Base-by-base conservation (phyloP, 2,888 invertebrate genomes). In the Pedicia rivosa region DNA sequence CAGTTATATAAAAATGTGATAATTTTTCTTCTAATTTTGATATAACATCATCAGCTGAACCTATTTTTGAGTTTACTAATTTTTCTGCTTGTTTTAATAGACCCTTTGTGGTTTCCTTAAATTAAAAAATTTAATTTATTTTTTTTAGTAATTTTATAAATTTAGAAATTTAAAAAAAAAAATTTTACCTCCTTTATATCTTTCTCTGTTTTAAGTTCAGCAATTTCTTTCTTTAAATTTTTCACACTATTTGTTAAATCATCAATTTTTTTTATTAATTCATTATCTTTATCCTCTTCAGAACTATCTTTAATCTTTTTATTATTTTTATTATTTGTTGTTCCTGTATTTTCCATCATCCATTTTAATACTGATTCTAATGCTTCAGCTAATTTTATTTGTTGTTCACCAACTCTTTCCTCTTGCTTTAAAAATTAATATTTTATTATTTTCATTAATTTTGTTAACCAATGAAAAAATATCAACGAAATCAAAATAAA, bases 301-400 rank as follows among this genome's bases (percentile, higher is more conserved):
- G 24, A 24, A 7, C 24, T 24, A 24, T 24, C 24, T 4, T 4
- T 24, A 7, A 10, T n/a, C 8, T 24, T 24, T n/a, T n/a, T n/a
- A n/a, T n/a, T n/a, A n/a, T n/a, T n/a, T 26, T 26, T 30, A 6
- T 20, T 36, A n/a, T 3, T 10, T 19, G 27, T 6, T 13, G 38
- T 4, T 42, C 55, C 54, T 30, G 54, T 49, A 36, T 55, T 55
- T 30, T 57, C 57, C 17, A 51, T 52, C 55, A 60, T 56, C 55
- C 54, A 60, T 43, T 61, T 59, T 42, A 56, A 54, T 30, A 61
- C 55, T 9, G 52, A 50, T 26, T 61, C 57, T 24, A 60, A 46
- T 13, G 53, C 50, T 40, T 56, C 56, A 19, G 51, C 52, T 4
- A 57, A 44, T 38, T 59, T 59, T 7, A 57, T 54, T 28, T 59